These are phyloP conservation scores for Chrysomela aeneicollis DNA, from an alignment of 2,888 invertebrate genomes.

Conservation along the genomic window DNA sequence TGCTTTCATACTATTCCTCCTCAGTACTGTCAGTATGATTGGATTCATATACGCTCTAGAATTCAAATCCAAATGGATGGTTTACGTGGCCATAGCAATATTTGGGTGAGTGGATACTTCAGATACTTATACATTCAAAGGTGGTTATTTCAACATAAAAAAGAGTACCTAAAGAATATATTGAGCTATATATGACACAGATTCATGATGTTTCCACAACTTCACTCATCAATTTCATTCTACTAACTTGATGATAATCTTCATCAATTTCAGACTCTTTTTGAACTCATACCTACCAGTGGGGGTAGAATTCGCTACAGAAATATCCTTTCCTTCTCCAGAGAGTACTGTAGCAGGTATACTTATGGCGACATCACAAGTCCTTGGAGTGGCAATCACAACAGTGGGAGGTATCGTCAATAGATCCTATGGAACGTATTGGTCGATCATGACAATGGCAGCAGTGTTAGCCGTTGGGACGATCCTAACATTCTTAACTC, in stretches of 20 bases:
- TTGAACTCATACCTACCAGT: constrained; percentile 49
- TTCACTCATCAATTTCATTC: too few relatives aligned
- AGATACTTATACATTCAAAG: background rate
- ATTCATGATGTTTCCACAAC: too few relatives aligned
- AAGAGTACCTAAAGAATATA: too few relatives aligned
- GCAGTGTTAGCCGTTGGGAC: constrained; percentile 43
- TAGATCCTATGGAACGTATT: constrained; percentile 42
- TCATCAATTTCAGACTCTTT: constrained; percentile 41
- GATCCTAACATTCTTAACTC: constrained; percentile 43
- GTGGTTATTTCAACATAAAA: constrained; percentile 32
- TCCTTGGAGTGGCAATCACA: constrained; percentile 44
- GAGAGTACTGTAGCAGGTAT: constrained; percentile 50
- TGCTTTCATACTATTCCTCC: constrained; percentile 41
- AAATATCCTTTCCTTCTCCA: constrained; percentile 50
- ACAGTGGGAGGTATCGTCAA: constrained; percentile 40
- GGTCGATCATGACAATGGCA: constrained; percentile 41
- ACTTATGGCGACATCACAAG: constrained; percentile 47
- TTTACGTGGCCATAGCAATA: constrained; percentile 44
- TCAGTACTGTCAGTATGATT: constrained; percentile 40
- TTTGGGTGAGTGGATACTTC: constrained; percentile 42
- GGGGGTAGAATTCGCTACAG: constrained; percentile 50
- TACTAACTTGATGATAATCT: too few relatives aligned
- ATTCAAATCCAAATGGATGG: constrained; percentile 44
- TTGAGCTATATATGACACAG: too few relatives aligned
- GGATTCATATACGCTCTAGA: constrained; percentile 45